These are phyloP conservation scores for Luperina nickerlii DNA, from an alignment of 2,888 invertebrate genomes.

Conservation along the genomic window DNA sequence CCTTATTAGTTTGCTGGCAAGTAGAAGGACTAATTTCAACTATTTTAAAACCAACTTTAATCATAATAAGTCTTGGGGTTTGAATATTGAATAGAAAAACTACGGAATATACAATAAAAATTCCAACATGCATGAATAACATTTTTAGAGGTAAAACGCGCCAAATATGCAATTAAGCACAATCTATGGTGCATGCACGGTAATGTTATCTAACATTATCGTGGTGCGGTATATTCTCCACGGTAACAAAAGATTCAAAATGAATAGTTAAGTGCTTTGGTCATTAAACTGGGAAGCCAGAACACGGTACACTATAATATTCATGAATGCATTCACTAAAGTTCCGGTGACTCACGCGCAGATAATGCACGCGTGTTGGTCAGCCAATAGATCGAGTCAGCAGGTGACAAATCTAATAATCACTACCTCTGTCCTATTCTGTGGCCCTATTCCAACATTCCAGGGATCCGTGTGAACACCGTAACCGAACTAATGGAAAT, in stretches of 20 bases:
- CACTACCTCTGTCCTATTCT: constrained; percentile 29
- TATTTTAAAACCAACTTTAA: neutral
- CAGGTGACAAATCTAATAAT: constrained; percentile 63
- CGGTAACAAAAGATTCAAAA: constrained; percentile 46
- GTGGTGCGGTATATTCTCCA: neutral
- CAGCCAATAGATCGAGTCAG: constrained; percentile 62
- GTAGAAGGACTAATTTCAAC: neutral
- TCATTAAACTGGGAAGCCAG: constrained; percentile 57
- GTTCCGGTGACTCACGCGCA: constrained; percentile 79
- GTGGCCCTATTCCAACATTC: constrained; percentile 30
- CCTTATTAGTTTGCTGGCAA: neutral
- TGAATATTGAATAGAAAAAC: neutral
- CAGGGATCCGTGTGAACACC: neutral
- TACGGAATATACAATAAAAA: neutral
- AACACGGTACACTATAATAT: constrained; percentile 57
- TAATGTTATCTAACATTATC: too few relatives aligned
- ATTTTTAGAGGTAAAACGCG: neutral
- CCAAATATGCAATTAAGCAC: constrained; percentile 34
- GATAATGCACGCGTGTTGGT: constrained; percentile 71
- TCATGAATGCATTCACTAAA: constrained; percentile 68
- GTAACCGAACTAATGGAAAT: neutral
- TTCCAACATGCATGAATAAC: neutral
- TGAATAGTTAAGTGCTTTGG: constrained; percentile 54
- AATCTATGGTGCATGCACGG: neutral
- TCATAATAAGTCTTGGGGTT: neutral